phyloP scores from a whole-genome alignment of 1,140 invertebrate species.

The Procambarus virginalis region DNA sequence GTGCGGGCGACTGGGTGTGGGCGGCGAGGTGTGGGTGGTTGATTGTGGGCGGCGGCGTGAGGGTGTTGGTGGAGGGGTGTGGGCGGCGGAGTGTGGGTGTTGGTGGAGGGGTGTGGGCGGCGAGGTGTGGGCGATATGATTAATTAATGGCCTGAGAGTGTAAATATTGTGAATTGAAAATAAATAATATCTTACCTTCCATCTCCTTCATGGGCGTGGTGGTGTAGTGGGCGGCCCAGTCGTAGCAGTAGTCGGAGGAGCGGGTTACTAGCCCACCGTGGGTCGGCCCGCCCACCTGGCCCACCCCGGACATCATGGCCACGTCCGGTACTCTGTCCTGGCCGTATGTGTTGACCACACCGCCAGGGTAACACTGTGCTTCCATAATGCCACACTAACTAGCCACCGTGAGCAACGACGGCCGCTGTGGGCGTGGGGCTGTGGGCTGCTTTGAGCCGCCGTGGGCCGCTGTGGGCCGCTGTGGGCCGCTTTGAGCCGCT shows the following conservation, averaged over 20 bases:
- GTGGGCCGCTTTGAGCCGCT: too few relatives aligned
- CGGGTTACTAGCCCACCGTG: not conserved
- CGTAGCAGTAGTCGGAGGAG: slow-evolving; percentile 43
- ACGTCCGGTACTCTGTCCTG: slow-evolving; percentile 23
- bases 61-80: not conserved
- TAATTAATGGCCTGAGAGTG: not conserved
- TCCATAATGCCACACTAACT: slow-evolving; percentile 29
- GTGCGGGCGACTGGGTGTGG: too few relatives aligned
- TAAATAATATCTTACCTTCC: slow-evolving; percentile 30
- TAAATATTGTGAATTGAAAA: not conserved
- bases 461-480: too few relatives aligned
- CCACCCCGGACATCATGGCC: slow-evolving; percentile 45
- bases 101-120: not conserved
- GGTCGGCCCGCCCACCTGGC: not conserved
- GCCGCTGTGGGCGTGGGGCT: too few relatives aligned
- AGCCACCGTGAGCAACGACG: too few relatives aligned
- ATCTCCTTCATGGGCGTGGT: slow-evolving; percentile 58
- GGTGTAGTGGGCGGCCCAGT: slow-evolving; percentile 39
- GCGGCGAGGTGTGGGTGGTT: not conserved
- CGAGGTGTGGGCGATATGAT: not conserved
- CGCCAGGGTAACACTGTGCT: slow-evolving; percentile 48
- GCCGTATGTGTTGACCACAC: slow-evolving; percentile 17
- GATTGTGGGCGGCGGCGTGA: not conserved
- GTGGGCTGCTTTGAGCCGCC: too few relatives aligned
- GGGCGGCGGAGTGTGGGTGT: too few relatives aligned